Conservation (phyloP, 2,113 vertebrate species). For the Seriola aureovittata region DNA sequence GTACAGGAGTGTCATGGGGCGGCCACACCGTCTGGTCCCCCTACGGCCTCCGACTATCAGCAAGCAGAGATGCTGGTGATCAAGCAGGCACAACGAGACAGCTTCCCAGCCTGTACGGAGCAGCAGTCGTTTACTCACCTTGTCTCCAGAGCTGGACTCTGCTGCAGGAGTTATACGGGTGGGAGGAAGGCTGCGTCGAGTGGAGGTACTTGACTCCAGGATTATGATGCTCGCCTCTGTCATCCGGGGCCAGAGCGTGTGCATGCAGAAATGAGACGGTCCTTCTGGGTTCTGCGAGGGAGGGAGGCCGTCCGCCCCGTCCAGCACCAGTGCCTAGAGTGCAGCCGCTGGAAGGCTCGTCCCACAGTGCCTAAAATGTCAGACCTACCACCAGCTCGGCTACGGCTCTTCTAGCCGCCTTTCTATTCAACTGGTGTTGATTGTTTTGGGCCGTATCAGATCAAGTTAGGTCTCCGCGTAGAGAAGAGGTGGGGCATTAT, state of each 20-base stretch:
- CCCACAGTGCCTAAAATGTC: neutral
- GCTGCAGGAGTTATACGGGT: too few relatives aligned
- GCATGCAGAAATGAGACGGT: neutral
- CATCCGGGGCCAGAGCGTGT: too few relatives aligned
- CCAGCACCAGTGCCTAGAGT: neutral
- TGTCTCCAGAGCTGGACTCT: too few relatives aligned
- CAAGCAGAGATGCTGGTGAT: too few relatives aligned
- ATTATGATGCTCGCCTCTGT: neutral
- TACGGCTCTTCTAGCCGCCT: neutral
- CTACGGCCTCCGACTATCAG: too few relatives aligned
- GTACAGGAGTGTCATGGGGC: too few relatives aligned
- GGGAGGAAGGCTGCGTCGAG: neutral
- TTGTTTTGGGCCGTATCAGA: neutral
- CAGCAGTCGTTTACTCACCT: too few relatives aligned
- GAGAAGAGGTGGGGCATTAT: neutral
- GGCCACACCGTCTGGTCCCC: too few relatives aligned
- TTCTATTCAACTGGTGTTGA: neutral
- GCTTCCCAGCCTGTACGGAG: too few relatives aligned
- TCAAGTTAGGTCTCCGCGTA: accelerated
- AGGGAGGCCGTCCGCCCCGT: neutral
- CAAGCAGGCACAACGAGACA: too few relatives aligned
- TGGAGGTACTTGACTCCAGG: neutral
- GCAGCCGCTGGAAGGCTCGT: neutral
- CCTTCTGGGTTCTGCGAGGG: neutral
- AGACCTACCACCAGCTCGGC: neutral